Conservation (phyloP, 2,888 invertebrate species). For the Frankliniella fusca region DNA sequence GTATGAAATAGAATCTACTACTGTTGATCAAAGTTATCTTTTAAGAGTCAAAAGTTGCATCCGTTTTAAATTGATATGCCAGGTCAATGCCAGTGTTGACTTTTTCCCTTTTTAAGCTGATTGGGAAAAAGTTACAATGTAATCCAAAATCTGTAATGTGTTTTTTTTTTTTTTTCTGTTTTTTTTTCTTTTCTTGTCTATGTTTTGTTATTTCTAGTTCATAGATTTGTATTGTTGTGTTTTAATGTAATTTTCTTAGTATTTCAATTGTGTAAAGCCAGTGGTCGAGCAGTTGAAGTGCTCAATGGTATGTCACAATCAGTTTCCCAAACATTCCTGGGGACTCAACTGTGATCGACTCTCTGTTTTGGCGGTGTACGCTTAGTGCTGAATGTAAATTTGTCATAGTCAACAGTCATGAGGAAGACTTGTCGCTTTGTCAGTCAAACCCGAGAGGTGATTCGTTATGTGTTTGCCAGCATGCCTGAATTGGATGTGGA, state of each 20-base stretch:
- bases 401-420: neutral
- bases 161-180: neutral
- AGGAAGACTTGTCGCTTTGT: neutral
- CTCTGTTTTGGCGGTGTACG: neutral
- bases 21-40: neutral
- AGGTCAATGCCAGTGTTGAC: neutral
- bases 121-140: neutral
- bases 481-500: slow-evolving; percentile 8
- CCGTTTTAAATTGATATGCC: neutral
- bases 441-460: neutral
- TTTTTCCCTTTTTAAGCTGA: neutral
- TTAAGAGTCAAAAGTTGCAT: neutral
- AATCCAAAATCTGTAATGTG: neutral
- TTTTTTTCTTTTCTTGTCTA: neutral
- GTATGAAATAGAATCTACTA: no score
- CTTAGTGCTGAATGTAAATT: neutral
- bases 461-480: neutral
- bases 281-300: neutral
- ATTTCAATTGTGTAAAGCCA: slow-evolving; percentile 13
- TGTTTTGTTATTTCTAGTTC: slow-evolving; percentile 4
- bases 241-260: neutral
- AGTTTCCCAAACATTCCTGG: neutral
- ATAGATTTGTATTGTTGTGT: slow-evolving; percentile 5
- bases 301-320: neutral
- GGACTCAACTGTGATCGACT: neutral